Conservation (phyloP, 2,113 vertebrate species). For the Calonectris borealis region DNA sequence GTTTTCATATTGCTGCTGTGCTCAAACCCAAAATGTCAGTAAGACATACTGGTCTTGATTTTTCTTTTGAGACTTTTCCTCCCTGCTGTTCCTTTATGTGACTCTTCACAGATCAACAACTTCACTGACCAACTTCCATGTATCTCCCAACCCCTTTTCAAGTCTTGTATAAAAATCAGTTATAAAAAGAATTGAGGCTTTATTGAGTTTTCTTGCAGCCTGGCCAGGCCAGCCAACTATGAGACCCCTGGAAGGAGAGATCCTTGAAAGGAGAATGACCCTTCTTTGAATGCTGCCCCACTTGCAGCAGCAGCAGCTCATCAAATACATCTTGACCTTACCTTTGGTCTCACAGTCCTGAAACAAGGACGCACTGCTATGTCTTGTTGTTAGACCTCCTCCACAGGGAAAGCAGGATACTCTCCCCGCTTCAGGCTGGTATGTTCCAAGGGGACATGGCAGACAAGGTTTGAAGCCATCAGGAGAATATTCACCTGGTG, state of each 20-base stretch:
- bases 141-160: background rate
- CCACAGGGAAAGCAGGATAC: constrained; percentile 90
- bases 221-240: background rate
- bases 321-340: constrained; percentile 38
- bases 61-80: background rate
- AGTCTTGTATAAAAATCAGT: background rate
- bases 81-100: background rate
- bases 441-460: constrained; percentile 85
- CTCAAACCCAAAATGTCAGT: background rate
- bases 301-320: background rate
- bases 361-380: constrained; percentile 80
- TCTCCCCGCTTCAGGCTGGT: constrained; percentile 89
- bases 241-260: background rate
- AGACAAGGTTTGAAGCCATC: constrained; percentile 91
- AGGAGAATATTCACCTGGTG: constrained; percentile 86
- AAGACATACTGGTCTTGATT: background rate
- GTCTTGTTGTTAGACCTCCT: constrained; percentile 86
- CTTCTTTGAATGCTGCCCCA: background rate
- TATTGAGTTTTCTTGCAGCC: background rate
- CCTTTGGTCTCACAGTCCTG: constrained; percentile 97
- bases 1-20: background rate
- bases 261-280: background rate
- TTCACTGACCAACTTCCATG: background rate
- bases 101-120: background rate
- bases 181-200: background rate